Conservation (phyloP, 2,797 vertebrate species). For the Cossypha dichroa region DNA sequence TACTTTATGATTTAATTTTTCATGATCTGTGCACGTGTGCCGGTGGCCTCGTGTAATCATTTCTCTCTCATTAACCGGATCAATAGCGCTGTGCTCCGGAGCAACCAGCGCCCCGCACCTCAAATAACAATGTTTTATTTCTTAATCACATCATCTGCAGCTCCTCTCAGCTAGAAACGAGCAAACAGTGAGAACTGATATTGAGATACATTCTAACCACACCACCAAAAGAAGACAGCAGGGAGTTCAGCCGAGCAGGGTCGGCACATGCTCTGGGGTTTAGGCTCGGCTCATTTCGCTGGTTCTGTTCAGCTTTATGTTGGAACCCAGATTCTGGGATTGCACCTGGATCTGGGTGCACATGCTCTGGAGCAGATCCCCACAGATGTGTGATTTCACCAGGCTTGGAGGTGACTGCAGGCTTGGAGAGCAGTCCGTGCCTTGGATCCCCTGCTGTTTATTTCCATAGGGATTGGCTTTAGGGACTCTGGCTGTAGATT, state of each 20-base stretch:
- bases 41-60: neutral
- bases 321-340: neutral
- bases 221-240: neutral
- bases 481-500: neutral
- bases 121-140: neutral
- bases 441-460: neutral
- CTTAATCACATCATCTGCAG: neutral
- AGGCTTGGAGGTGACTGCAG: neutral
- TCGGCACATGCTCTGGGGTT: neutral
- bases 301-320: neutral
- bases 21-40: neutral
- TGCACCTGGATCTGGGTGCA: neutral
- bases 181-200: neutral
- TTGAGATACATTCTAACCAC: neutral
- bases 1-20: neutral
- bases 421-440: neutral
- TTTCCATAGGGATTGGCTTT: neutral
- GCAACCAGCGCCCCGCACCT: neutral
- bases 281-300: neutral
- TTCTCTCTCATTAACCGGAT: neutral
- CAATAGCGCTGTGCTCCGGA: neutral
- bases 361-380: neutral
- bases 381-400: neutral
- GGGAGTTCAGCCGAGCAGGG: neutral
- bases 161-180: neutral